Evolutionary conservation across 1,140 invertebrate species (phyloP), one percentile per base, ranked within the genome.

Genomic region (Heliconius hermathena): DNA sequence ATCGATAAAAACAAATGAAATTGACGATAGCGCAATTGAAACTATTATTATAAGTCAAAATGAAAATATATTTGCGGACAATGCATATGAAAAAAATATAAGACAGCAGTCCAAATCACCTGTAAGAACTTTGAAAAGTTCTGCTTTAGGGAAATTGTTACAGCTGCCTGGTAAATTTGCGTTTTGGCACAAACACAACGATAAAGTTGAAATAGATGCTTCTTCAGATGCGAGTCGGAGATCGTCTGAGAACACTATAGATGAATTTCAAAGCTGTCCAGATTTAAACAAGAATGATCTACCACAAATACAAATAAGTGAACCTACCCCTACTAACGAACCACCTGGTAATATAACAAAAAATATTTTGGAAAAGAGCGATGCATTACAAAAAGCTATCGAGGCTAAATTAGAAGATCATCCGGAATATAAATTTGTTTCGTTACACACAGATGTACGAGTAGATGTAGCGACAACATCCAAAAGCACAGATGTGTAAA

Each of bases 401-500:
- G 88, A 92, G 54, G 90, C 90, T 8, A 93, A 90, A 84, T 83
- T 93, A 81, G 91, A 91, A 82, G 90, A 83, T 82, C 89, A 93
- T 77, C 91, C 91, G 26, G 93, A 94, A 81, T 93, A 93, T 81
- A 94, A 93, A 82, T 87, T 85, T 76, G 83, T 91, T 78, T 81
- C 88, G 54, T 86, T 93, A 79, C 87, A 90, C 73, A 88, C 89
- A 38, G 89, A 66, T 60, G 38, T 41, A 41, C 38, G 26, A 26
- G 3, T 54, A 54, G 52, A 93, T 79, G 88, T 90, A 76, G 85
- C 85, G 16, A 87, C 86, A 41, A 82, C 85, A 38, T 93, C 91
- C 71, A 95, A 95, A 89, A 93, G 89, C 80, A 95, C 94, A 77
- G 94, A 95, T 84, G 94, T 95, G 22, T 95, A 89, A 91, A 71